Evolutionary conservation across 2,113 vertebrate species (phyloP), one percentile per base, ranked within the genome.

Genomic region (Scortum barcoo): DNA sequence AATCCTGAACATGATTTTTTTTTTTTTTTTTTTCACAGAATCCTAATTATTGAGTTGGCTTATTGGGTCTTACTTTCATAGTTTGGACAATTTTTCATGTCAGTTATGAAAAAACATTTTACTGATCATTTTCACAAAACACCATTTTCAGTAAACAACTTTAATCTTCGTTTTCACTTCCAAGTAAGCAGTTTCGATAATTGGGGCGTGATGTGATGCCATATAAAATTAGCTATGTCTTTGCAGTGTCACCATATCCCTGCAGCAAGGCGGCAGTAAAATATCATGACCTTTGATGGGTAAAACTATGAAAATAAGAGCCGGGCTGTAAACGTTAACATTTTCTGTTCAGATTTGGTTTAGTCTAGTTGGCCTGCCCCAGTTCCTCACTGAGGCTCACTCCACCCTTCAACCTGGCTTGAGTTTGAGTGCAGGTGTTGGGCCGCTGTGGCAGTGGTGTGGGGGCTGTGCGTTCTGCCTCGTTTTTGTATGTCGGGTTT

Each of bases 391-490:
- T 74, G 69, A 40, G 63, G 70, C 67, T 56, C 72, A 42, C 28
- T 65, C 57, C 33, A 58, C 38, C 67, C 63, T 62, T 58, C 36
- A 50, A 8, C 63, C 65, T 77, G 80, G 46, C 42, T 58, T n/a
- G 44, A 73, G 36, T 83, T 28, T 72, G 75, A 20, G 71, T 83
- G 19, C 78, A 85, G 79, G 50, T 88, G 67, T 81, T 28, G 65
- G 72, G n/a, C 76, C 62, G 72, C 28, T 81, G 72, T 67, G 53
- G 54, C 60, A 33, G 78, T 60, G 40, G 46, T 77, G 73, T 80
- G 50, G 76, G 61, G 44, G 65, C 87, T 81, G 61, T 44, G 58
- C 57, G 85, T 30, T 42, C 57, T 54, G 30, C 82, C 61, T 78
- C 63, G 53, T 63, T 84, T 76, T 74, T 74, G 51, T 71, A 19